Evolutionary conservation across 2,113 vertebrate species (phyloP), one percentile per base, ranked within the genome.

Genomic region (Leptosomus discolor): DNA sequence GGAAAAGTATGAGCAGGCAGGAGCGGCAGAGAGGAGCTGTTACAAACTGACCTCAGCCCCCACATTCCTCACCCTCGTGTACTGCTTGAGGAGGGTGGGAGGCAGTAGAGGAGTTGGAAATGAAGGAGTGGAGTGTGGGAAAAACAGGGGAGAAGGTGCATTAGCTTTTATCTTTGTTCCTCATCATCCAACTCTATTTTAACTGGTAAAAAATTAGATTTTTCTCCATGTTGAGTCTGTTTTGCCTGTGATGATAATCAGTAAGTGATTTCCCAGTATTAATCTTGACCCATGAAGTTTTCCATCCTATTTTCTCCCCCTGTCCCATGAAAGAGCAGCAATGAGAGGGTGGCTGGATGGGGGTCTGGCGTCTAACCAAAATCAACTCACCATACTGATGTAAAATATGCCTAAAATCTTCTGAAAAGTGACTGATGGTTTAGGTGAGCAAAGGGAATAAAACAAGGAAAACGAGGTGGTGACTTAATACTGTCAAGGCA

Each of bases 51-150:
- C 9, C 8, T 61, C 15, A 46, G 24, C 13, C 4, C 2, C 4
- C 2, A 2, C 8, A 17, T 63, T 63, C 10, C 4, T 12, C 12
- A 32, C 2, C 11, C 7, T 20, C 5, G 1, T 23, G 34, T 43
- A 26, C 15, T 57, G 9, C 41, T 24, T 51, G 24, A 20, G 26
- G 69, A 41, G 30, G 1, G 9, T 67, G 13, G 29, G 77, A 90
- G 15, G 34, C 6, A 71, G 12, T 3, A 50, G 4, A 77, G 3
- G 6, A 21, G 12, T 20, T 54, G 11, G 23, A 74, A 74, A 68
- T 17, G 4, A 61, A 76, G 12, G 19, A 74, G 19, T 18, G 15
- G 5, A 93, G 10, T 10, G 17, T 74, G 8, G 2, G 22, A 37
- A 87, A 73, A 69, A 63, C 3, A 74, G 6, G 6, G 15, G 6